Base-by-base conservation (phyloP, 2,888 invertebrate genomes). In the Spilosoma lubricipeda region DNA sequence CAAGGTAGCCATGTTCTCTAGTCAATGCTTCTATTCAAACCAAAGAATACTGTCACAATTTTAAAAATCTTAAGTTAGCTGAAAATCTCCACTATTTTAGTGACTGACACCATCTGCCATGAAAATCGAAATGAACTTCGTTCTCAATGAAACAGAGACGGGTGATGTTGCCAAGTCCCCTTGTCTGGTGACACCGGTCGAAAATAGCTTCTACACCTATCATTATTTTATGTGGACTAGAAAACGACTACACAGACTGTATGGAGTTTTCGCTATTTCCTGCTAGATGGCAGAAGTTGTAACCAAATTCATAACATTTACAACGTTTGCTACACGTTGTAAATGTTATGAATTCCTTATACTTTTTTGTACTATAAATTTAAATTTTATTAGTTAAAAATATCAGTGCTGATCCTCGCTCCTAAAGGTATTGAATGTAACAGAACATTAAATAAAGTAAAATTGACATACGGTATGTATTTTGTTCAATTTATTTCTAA, bases 151-250 rank as follows among this genome's bases (percentile, higher is more conserved):
- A 90, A 89, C 88, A 88, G 88, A 86, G 89, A 85, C 86, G 82
- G 78, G 80, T 81, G 81, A 86, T 88, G 93, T 92, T 95, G 95
- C 95, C 95, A 95, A 95, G 88, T 91, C 89, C 85, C 77, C 78
- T 84, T 78, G 85, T 87, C 86, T 85, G 85, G 90, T 89, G 91
- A 91, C 93, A 93, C 87, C 88, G 82, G 85, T 90, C 91, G 86
- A 90, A 94, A 95, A 94, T 95, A 93, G 86, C 88, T 87, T 78
- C 82, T 84, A 82, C 82, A 80, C 83, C 82, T 80, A 83, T 84
- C 84, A 86, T 87, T 81, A 75, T 83, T 88, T 86, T 85, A 82
- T 85, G 81, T 77, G 80, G 74, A 75, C 77, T 75, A 80, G 85
- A 86, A 85, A 86, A 75, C 73, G 77, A 75, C 82, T 77, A 71